Evolutionary conservation across 2,888 invertebrate genomes (phyloP).

Genomic region (Terebella lapidaria): DNA sequence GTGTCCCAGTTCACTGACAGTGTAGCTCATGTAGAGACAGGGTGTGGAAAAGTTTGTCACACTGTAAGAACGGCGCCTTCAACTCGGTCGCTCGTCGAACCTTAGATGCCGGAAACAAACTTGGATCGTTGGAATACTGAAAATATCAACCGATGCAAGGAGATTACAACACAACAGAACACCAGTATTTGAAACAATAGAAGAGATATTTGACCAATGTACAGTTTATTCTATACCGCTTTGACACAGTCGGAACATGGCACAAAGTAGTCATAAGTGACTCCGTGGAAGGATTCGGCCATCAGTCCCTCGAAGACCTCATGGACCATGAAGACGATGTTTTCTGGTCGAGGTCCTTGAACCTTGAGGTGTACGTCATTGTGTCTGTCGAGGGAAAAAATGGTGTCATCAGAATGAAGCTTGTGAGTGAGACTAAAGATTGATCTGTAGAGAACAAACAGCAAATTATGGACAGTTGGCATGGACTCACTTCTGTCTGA

Average conservation of each 20-base stretch:
- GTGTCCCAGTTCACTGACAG: slow-evolving; percentile 27
- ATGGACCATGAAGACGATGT: slow-evolving; percentile 49
- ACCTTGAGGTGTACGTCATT: slow-evolving; percentile 39
- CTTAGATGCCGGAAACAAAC: slow-evolving; percentile 44
- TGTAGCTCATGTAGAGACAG: slow-evolving; percentile 46
- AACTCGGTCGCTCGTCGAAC: slow-evolving; percentile 43
- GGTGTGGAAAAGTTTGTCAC: slow-evolving; percentile 49
- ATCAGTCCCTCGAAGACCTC: slow-evolving; percentile 51
- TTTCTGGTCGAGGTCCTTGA: slow-evolving; percentile 48
- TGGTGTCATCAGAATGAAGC: background rate
- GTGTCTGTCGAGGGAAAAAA: background rate
- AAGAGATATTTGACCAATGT: background rate
- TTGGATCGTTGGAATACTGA: slow-evolving; percentile 39
- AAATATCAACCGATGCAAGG: too few species aligned
- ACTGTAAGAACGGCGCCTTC: slow-evolving; percentile 50
- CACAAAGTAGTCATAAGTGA: slow-evolving; percentile 46
- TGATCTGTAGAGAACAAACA: too few species aligned
- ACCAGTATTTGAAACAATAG: background rate
- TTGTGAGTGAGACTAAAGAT: too few species aligned
- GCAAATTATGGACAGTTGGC: too few species aligned
- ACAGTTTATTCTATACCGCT: slow-evolving; percentile 25
- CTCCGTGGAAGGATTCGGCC: slow-evolving; percentile 48
- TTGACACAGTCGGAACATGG: slow-evolving; percentile 49
- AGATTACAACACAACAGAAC: too few species aligned
- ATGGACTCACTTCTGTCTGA: background rate